phyloP scores from a whole-genome alignment of 2,888 invertebrate species.

The Drosophila macrospina region DNA sequence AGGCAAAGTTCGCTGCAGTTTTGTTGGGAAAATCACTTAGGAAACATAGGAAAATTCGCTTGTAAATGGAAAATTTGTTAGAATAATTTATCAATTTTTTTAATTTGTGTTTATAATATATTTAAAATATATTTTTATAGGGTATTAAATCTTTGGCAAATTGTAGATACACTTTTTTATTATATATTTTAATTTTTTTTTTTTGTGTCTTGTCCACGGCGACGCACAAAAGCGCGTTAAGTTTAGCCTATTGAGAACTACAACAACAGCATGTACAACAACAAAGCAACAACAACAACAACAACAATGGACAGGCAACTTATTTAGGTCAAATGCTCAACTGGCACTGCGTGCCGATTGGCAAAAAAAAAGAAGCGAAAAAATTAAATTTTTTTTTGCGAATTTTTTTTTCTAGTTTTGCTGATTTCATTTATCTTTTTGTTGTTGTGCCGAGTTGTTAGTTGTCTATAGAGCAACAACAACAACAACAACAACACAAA shows the following conservation, averaged over 20 bases:
- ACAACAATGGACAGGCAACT: constrained; percentile 31
- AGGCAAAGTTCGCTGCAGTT: no score
- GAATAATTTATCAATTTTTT: no score
- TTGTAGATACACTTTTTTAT: constrained; percentile 5
- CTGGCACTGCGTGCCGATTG: constrained; percentile 73
- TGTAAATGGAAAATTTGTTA: no score
- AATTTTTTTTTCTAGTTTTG: constrained; percentile 45
- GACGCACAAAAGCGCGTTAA: constrained; percentile 75
- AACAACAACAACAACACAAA: constrained; percentile 25
- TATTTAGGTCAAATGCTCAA: constrained; percentile 76
- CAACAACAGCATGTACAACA: constrained; percentile 32
- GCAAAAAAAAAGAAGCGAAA: constrained; percentile 53
- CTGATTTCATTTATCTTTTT: constrained; percentile 64
- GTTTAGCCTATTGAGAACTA: constrained; percentile 69
- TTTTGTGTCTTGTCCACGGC: constrained; percentile 41
- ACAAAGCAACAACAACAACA: constrained; percentile 20
- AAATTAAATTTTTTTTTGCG: constrained; percentile 46
- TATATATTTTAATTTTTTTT: constrained; percentile 11
- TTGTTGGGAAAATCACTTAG: no score
- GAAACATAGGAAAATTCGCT: no score
- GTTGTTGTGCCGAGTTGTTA: constrained; percentile 41
- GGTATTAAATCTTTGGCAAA: no score
- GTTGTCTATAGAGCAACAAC: constrained; percentile 34
- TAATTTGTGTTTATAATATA: no score
- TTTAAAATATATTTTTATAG: no score